Evolutionary conservation across 2,113 vertebrate genomes (phyloP).

Genomic region (Anthoscopus minutus): DNA sequence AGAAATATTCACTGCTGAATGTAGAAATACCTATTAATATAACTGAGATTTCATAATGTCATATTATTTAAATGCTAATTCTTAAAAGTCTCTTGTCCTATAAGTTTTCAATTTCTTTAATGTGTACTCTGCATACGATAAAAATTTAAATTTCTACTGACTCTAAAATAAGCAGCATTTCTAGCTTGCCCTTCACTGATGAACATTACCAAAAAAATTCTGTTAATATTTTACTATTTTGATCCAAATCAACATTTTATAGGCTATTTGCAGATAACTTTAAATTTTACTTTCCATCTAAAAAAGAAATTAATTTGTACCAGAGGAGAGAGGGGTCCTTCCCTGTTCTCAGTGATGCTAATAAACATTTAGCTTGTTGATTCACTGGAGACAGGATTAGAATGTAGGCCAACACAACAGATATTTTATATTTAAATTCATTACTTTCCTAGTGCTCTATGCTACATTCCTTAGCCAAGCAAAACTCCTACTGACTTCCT

Average conservation of each 20-base stretch:
- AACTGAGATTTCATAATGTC: background rate
- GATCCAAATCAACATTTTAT: background rate
- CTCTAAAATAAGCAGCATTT: background rate
- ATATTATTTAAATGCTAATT: background rate
- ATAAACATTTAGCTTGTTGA: background rate
- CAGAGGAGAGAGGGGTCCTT: background rate
- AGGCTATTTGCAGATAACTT: background rate
- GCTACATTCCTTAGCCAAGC: background rate
- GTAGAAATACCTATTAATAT: background rate
- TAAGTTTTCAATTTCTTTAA: background rate
- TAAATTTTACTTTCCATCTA: background rate
- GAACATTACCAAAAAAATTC: background rate
- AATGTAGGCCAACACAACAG: background rate
- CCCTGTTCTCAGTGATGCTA: background rate
- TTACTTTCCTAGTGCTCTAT: background rate
- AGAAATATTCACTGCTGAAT: background rate
- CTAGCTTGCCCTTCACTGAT: background rate
- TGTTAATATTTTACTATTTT: background rate
- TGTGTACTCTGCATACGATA: background rate
- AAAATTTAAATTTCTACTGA: background rate
- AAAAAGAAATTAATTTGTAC: background rate
- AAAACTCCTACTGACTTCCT: constrained; percentile 51
- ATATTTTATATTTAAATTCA: constrained; percentile 13
- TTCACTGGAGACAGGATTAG: background rate
- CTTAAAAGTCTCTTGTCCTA: background rate